Evolutionary conservation across 2,888 invertebrate genomes (phyloP), one percentile per base, ranked within the genome.

Genomic region (Rhamphomyia laevipes): DNA sequence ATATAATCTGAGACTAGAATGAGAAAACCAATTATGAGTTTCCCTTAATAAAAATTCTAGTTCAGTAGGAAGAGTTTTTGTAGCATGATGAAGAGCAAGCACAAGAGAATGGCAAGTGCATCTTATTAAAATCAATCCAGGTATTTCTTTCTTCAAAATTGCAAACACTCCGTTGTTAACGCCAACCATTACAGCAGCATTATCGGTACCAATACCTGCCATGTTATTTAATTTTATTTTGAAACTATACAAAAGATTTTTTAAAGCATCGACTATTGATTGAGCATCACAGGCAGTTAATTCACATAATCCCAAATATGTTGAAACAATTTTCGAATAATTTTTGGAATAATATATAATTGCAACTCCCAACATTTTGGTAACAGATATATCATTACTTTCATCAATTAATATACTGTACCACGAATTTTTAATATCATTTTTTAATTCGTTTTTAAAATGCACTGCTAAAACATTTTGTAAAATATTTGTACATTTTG

Each of bases 21-120:
- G 17, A 13, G 18, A 13, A 40, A 48, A 48, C 44, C 42, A 44
- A 15, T 44, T 38, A 44, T 44, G 27, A 2, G 60, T 61, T 55
- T 60, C 57, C 16, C 43, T 37, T 18, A 55, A 45, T 18, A 48
- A 30, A 40, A 40, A 48, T 44, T 48, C 48, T 5, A 48, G 13
- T 12, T 44, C 9, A 13, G 13, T 27, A 3, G 48, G 48, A 12
- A 38, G 23, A 21, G 16, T 13, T 15, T 44, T 43, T 11, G 17
- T 23, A 12, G 44, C 48, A 16, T 31, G 38, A 16, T 35, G 27
- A 33, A 40, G 12, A 10, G 48, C 43, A 12, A 48, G 23, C 4
- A 37, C 37, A 1, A 48, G 5, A 38, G 45, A 38, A 38, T 48
- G 48, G 33, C 48, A 48, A 17, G 30, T 12, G 12, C 48, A 48